Conservation (phyloP, 1,140 invertebrate species). For the Drosophila truncata region DNA sequence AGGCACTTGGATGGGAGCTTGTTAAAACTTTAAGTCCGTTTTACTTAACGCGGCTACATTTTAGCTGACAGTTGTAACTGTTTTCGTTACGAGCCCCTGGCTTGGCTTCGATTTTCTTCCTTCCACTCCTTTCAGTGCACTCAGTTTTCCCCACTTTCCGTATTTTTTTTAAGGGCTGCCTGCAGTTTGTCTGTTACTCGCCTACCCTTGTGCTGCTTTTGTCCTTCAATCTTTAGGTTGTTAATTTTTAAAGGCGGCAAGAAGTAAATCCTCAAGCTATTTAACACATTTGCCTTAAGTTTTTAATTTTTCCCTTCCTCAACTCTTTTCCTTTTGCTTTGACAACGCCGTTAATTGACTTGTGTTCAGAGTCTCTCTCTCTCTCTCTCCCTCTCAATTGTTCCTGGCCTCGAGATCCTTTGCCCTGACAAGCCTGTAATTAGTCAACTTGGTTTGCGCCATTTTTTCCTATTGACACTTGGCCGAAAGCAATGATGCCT, state of each 20-base stretch:
- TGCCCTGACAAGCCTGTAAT: constrained; percentile 56
- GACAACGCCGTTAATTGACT: constrained; percentile 75
- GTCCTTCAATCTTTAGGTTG: constrained; percentile 29
- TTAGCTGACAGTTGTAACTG: constrained; percentile 81
- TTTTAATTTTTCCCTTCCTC: constrained; percentile 1
- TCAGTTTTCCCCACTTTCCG: background rate
- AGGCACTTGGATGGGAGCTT: constrained; percentile 72
- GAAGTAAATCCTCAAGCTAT: constrained; percentile 52
- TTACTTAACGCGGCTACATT: constrained; percentile 81
- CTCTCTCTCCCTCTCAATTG: constrained; percentile 9
- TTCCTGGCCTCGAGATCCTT: constrained; percentile 13
- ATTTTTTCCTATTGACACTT: constrained; percentile 73
- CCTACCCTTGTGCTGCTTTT: background rate
- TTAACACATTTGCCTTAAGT: constrained; percentile 44
- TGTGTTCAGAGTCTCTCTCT: constrained; percentile 39
- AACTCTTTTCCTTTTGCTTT: constrained; percentile 9
- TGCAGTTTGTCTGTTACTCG: background rate
- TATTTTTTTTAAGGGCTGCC: constrained; percentile 11
- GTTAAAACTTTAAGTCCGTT: constrained; percentile 83
- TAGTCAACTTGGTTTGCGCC: constrained; percentile 61
- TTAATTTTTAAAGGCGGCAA: constrained; percentile 60
- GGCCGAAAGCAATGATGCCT: constrained; percentile 40
- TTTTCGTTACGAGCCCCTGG: constrained; percentile 35
- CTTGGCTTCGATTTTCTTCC: constrained; percentile 35
- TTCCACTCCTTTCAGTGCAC: background rate